Evolutionary conservation across 2,113 vertebrate species (phyloP), one percentile per base, ranked within the genome.

Genomic region (Pelobates fuscus): DNA sequence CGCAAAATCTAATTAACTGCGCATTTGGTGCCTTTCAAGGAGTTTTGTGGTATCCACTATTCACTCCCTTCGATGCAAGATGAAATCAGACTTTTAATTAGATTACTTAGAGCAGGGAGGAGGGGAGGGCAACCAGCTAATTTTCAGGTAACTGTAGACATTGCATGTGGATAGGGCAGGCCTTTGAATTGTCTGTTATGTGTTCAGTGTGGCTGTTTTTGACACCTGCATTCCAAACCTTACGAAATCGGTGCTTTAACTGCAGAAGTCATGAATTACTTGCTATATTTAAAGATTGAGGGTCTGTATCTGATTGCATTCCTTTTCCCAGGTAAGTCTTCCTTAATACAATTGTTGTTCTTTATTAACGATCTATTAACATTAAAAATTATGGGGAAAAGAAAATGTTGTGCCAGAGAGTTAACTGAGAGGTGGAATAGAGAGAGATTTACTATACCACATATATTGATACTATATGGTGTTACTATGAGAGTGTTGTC

Each of bases 1-100:
- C 73, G 73, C 63, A 76, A 84, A 86, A 86, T 85, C 78, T 71
- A 80, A 82, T 86, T 88, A 87, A 63, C 23, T 65, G 71, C 77
- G 78, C 83, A 81, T 81, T 84, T 85, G 78, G 80, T 76, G 63
- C 37, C 10, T 75, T 75, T 30, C 30, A 60, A 30, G 25, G 65
- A 44, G 63, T 63, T 17, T 60, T 75, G 63, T 60, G 72, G 72
- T 67, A 67, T 74, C 52, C 41, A 11, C 52, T 23, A 21, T 60
- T 57, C 32, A 43, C 23, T 67, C 65, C 11, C 44, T 21, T 58
- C 57, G 63, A 63, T 46, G n/a, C 46, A 59, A 67, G 52, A 75
- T 75, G 14, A 67, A 67, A 75, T 75, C 72, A 46, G 63, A 46
- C 26, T 30, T 67, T 67, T 46, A 75, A 75, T 59, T 41, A 18